Conservation (phyloP, 2,888 invertebrate species). For the Pammene fasciana region DNA sequence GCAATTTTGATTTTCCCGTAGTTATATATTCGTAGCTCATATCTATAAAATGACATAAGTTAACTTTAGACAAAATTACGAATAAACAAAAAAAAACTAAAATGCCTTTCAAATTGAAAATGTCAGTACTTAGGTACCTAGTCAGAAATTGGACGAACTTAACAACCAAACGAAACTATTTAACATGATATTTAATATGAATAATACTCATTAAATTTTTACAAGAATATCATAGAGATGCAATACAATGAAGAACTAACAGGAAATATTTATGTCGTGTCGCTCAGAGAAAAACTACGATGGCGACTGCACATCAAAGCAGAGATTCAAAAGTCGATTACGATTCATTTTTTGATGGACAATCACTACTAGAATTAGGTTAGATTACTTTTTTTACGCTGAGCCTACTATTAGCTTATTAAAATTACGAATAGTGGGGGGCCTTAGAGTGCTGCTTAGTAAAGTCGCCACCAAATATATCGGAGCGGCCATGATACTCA, state of each 20-base stretch:
- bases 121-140: neutral
- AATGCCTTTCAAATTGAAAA: neutral
- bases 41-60: neutral
- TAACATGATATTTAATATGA: neutral
- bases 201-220: neutral
- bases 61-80: neutral
- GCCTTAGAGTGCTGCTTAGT: neutral
- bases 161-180: neutral
- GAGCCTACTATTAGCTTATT: too few species aligned
- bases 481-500: too few species aligned
- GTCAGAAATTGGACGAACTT: neutral
- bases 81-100: neutral
- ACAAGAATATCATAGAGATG: neutral
- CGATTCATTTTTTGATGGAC: too few species aligned
- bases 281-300: too few species aligned
- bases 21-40: conserved; percentile 38
- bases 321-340: too few species aligned
- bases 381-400: too few species aligned
- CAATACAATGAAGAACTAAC: neutral
- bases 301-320: too few species aligned
- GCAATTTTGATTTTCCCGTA: conserved; percentile 39
- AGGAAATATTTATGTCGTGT: neutral
- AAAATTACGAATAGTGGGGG: neutral
- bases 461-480: too few species aligned
- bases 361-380: too few species aligned